Percentiles rank a stretch among this genome's conserved stretches.
Evolutionary conservation across 2,797 vertebrate species (phyloP).

Genomic region (Centropyge bicolor): DNA sequence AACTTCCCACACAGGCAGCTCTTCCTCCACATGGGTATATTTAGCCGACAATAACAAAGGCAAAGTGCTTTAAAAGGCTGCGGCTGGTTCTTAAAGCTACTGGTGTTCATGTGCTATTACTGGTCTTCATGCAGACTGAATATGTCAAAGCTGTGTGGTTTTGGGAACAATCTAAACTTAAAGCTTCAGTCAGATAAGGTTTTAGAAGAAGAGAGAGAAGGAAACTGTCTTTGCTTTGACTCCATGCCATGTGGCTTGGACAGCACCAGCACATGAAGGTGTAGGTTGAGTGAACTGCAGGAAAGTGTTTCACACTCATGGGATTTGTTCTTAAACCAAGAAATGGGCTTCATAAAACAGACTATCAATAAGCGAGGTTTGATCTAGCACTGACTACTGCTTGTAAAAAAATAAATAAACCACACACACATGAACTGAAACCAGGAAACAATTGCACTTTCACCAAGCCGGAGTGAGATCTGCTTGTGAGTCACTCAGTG

Average conservation of each 20-base stretch:
- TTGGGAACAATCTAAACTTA: accelerated
- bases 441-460: constrained; percentile 3
- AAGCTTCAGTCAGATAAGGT: not conserved
- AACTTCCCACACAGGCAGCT: constrained; percentile 50
- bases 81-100: not conserved
- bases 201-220: constrained; percentile 5
- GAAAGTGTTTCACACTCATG: not conserved
- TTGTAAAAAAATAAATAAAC: not conserved
- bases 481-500: not conserved
- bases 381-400: not conserved
- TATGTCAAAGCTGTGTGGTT: not conserved
- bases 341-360: not conserved
- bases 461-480: not conserved
- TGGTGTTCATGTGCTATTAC: not conserved
- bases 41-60: constrained; percentile 47
- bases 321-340: not conserved
- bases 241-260: constrained; percentile 50
- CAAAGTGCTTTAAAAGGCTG: constrained; percentile 41
- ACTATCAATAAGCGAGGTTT: not conserved
- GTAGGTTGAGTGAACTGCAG: not conserved
- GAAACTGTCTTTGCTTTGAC: not conserved
- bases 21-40: constrained; percentile 55
- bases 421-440: no score
- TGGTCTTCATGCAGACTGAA: not conserved
- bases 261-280: not conserved